Conservation (phyloP, 2,113 vertebrate genomes). For the Condylura cristata region DNA sequence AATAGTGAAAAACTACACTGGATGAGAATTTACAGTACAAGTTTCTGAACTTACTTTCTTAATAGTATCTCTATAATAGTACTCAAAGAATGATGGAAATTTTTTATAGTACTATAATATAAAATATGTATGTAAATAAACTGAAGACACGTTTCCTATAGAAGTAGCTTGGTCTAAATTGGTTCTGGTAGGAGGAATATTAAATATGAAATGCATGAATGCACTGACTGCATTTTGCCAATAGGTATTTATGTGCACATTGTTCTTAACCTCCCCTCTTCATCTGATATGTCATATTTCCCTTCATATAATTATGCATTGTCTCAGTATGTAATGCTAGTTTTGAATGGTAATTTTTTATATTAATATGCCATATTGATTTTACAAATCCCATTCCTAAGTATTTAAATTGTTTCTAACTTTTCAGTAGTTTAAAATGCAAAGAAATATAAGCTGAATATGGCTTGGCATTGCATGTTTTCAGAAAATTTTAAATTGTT, state of each 20-base stretch:
- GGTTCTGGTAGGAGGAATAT: not conserved
- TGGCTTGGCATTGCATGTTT: not conserved
- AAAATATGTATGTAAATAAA: not conserved
- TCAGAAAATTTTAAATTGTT: not conserved
- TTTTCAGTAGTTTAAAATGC: not conserved
- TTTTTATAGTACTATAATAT: not conserved
- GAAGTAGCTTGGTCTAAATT: not conserved
- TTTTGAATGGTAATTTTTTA: not conserved
- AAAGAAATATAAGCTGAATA: not conserved
- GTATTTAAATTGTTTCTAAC: not conserved
- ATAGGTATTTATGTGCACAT: not conserved
- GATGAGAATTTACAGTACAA: not conserved
- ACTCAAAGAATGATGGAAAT: not conserved
- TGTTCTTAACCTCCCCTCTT: not conserved
- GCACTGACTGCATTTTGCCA: not conserved
- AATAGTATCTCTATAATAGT: not conserved
- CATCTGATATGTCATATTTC: not conserved
- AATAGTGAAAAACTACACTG: rapidly evolving
- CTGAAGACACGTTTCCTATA: not conserved
- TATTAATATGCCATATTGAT: not conserved
- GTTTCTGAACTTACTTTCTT: not conserved
- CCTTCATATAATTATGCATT: not conserved
- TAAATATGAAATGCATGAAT: not conserved
- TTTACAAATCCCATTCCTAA: not conserved
- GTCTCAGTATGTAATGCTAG: not conserved